Evolutionary conservation across 2,113 vertebrate species (phyloP).

Genomic region (Orycteropus afer): DNA sequence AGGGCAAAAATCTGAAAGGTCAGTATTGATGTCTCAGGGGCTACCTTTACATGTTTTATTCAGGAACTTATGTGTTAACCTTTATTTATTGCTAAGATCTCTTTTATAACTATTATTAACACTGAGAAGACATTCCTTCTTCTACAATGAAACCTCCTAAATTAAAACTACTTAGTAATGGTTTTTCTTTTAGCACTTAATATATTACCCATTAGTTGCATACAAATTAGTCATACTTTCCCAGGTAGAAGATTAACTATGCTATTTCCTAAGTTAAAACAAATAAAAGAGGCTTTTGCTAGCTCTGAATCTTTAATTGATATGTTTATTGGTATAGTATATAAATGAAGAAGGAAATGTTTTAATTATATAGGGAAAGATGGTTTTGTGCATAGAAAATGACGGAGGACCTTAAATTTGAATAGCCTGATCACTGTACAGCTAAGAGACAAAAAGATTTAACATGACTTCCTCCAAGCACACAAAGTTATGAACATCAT

Average conservation of each 20-base stretch:
- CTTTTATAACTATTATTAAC: neutral
- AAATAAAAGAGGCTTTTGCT: neutral
- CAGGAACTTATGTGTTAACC: neutral
- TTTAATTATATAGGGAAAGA: neutral
- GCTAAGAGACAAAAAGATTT: neutral
- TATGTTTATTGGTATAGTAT: neutral
- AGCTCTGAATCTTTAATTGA: slow-evolving; percentile 5
- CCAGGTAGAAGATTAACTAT: neutral
- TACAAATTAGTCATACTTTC: neutral
- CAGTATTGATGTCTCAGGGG: neutral
- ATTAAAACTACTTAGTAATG: slow-evolving; percentile 30
- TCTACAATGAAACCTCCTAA: neutral
- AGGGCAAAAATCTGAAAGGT: neutral
- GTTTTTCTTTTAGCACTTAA: slow-evolving; percentile 14
- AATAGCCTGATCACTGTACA: neutral
- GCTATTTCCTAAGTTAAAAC: neutral
- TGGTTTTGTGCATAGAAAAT: neutral
- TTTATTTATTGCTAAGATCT: slow-evolving; percentile 8
- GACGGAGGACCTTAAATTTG: neutral
- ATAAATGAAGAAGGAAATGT: neutral
- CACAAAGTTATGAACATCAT: neutral
- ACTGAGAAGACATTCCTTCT: slow-evolving; percentile 15
- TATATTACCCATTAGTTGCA: neutral
- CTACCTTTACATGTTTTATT: neutral
- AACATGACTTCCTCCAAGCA: neutral